Base-by-base conservation (phyloP, 2,113 vertebrate species). In the Pachyramphus minor region DNA sequence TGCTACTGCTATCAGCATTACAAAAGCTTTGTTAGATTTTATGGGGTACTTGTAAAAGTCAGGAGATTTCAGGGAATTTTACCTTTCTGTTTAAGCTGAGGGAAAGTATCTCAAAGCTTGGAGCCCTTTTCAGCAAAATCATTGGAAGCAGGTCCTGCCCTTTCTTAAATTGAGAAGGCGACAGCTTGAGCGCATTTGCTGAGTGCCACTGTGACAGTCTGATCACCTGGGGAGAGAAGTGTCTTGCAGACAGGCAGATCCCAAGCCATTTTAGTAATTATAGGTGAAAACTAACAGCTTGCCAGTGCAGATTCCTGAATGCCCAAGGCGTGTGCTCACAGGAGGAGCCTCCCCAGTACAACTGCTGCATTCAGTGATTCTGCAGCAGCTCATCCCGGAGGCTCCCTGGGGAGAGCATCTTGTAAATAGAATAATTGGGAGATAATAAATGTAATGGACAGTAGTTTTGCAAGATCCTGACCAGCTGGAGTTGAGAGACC, bases 251-350 rank as follows among this genome's bases (percentile, higher is more conserved):
- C 28, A 78, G 81, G 91, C 88, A 72, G 90, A 78, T 94, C 76
- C 79, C 85, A 44, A 87, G 68, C 73, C 73, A 90, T 87, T 92
- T 41, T 69, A 71, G 58, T 96, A 92, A 95, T 96, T 90, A 55
- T 58, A 90, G 90, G 92, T 96, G 92, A 93, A 95, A 94, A 92
- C 73, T 79, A 96, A 84, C 83, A 94, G 88, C 83, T 94, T 94
- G 81, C 59, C 67, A 23, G 49, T 24, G 49, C 94, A 87, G 90
- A 64, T 68, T 85, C 72, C 56, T 44, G 79, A 87, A 85, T 62
- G 79, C 76, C 64, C 68, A 81, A 76, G 79, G 85, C 12, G 0
- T 49, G 37, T 66, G 52, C 85, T 93, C 69, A 23, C 68, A 45
- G 68, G 23, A 53, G 64, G 49, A 93, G 75, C 55, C 56, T 83